Conservation (phyloP, 2,797 vertebrate genomes). For the Arrhamphus sclerolepis region DNA sequence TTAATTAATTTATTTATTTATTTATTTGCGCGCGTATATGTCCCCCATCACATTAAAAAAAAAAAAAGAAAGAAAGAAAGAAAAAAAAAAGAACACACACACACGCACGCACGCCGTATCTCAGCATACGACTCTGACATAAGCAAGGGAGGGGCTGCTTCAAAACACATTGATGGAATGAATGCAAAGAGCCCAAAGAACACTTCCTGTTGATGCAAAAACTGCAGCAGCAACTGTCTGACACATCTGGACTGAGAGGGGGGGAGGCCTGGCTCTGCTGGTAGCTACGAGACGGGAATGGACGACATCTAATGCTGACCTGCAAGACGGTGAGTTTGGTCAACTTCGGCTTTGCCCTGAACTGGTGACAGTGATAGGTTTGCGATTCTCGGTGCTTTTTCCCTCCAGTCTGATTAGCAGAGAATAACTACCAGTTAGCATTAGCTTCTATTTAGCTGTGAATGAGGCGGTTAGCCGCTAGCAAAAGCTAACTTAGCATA, state of each 20-base stretch:
- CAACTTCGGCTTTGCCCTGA: conserved; percentile 3
- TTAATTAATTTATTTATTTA: too few relatives aligned
- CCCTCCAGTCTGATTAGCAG: conserved; percentile 17
- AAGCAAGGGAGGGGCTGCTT: conserved; percentile 74
- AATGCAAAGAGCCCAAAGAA: conserved; percentile 79
- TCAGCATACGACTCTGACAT: conserved; percentile 53
- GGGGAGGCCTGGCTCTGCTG: conserved; percentile 81
- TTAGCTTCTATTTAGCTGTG: conserved; percentile 49
- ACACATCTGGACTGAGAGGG: conserved; percentile 81
- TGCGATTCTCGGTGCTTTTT: background rate
- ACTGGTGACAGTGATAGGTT: background rate
- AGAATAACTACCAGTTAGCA: conserved; percentile 45
- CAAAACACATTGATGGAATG: conserved; percentile 73
- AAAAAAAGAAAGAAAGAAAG: too few relatives aligned
- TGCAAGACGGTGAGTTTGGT: conserved; percentile 75
- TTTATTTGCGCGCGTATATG: conserved; percentile 9
- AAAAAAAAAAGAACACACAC: too few relatives aligned
- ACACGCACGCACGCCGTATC: conserved; percentile 45
- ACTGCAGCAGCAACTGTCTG: conserved; percentile 81
- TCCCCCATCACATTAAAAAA: conserved; percentile 39
- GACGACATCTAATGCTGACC: conserved; percentile 72
- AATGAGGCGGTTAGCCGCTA: conserved; percentile 19
- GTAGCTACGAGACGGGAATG: conserved; percentile 81
- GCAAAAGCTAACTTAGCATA: conserved; percentile 35
- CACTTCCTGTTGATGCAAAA: conserved; percentile 86